Evolutionary conservation across 1,140 invertebrate species (phyloP).

Genomic region (honey bee (Apis mellifera)): DNA sequence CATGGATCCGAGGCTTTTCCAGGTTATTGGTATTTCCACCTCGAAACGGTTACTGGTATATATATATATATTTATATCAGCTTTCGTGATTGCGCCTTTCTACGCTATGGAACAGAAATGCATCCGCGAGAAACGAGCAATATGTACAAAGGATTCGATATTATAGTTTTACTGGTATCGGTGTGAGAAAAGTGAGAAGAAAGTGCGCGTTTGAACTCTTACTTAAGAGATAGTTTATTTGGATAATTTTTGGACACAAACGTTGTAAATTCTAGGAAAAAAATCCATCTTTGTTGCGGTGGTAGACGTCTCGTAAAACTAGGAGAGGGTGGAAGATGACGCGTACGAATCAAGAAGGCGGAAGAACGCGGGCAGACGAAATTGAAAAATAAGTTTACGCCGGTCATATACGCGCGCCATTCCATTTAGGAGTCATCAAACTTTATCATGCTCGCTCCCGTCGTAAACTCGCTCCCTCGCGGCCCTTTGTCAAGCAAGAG

Average conservation of each 20-base stretch:
- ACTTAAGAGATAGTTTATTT: too few species aligned
- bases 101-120: conserved; percentile 28
- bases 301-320: background rate
- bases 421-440: conserved; percentile 61
- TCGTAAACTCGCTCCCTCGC: conserved; percentile 45
- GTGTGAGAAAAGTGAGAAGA: conserved; percentile 22
- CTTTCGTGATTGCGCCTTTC: conserved; percentile 64
- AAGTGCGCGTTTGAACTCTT: conserved; percentile 57
- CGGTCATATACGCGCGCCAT: conserved; percentile 22
- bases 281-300: conserved; percentile 14
- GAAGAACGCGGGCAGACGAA: background rate
- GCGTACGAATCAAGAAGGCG: background rate
- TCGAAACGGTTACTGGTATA: background rate
- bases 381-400: conserved; percentile 65
- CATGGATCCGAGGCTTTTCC: conserved; percentile 49
- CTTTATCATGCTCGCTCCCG: conserved; percentile 42
- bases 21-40: conserved; percentile 63
- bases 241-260: background rate
- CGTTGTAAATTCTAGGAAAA: background rate
- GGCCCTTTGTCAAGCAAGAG: background rate
- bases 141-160: background rate
- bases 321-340: background rate
- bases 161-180: background rate
- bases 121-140: background rate
- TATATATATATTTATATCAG: conserved; percentile 24